phyloP scores from a whole-genome alignment of 1,140 invertebrate species.

The Homalodisca vitripennis region DNA sequence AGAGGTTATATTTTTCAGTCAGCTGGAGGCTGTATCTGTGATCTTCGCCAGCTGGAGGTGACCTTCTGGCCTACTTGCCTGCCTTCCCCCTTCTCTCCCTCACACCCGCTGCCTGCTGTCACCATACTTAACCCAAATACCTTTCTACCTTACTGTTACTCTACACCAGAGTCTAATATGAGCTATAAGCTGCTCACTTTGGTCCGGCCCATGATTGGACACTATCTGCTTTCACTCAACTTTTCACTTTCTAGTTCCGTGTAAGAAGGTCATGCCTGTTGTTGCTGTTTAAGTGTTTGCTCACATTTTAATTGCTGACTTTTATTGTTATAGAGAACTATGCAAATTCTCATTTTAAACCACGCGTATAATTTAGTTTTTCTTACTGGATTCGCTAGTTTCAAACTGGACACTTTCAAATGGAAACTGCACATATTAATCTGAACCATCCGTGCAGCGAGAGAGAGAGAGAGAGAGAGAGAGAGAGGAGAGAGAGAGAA shows the following conservation, averaged over 20 bases:
- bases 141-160: background rate
- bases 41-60: background rate
- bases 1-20: too few relatives aligned
- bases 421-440: too few relatives aligned
- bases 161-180: background rate
- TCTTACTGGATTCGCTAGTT: too few relatives aligned
- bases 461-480: too few relatives aligned
- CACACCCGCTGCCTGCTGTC: background rate
- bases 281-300: too few relatives aligned
- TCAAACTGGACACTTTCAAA: too few relatives aligned
- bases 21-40: background rate
- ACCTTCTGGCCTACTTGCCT: slow-evolving; percentile 11
- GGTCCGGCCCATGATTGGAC: background rate
- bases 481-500: too few relatives aligned
- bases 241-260: background rate
- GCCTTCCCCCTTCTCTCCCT: background rate
- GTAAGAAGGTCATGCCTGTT: background rate
- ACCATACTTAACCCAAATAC: slow-evolving; percentile 4
- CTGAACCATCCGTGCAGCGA: too few relatives aligned
- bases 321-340: too few relatives aligned
- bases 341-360: too few relatives aligned
- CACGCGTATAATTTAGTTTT: too few relatives aligned
- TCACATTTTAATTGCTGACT: too few relatives aligned
- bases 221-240: background rate
- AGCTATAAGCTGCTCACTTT: background rate